phyloP scores from a whole-genome alignment of 2,888 invertebrate species.

The Bruchidius siliquastri region DNA sequence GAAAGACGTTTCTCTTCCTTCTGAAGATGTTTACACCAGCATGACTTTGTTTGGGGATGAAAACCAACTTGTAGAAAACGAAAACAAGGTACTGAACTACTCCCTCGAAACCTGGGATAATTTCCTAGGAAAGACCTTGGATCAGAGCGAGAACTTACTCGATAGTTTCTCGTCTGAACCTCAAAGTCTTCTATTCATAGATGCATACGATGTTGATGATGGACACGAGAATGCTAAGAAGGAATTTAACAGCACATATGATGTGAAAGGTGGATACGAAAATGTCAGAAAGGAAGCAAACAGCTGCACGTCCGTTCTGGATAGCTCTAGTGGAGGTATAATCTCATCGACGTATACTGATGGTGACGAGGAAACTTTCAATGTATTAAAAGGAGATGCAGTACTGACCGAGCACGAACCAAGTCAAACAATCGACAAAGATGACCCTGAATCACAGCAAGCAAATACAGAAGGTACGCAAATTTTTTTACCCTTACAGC shows the following conservation, averaged over 20 bases:
- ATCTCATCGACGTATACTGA: slow-evolving; percentile 1
- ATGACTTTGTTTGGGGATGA: slow-evolving; percentile 23
- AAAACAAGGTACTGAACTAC: slow-evolving; percentile 34
- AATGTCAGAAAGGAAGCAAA: background rate
- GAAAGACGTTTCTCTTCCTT: slow-evolving; percentile 15
- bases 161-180: slow-evolving; percentile 40
- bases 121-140: slow-evolving; percentile 43
- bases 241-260: slow-evolving; percentile 4
- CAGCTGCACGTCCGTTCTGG: slow-evolving; percentile 2
- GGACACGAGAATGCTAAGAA: background rate
- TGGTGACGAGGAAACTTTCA: slow-evolving; percentile 11
- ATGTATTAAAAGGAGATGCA: slow-evolving; percentile 11
- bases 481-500: too few species aligned
- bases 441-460: background rate
- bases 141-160: slow-evolving; percentile 35
- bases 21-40: slow-evolving; percentile 22
- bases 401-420: slow-evolving; percentile 1
- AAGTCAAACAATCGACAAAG: slow-evolving; percentile 4
- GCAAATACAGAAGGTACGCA: slow-evolving; percentile 3
- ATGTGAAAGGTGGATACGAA: slow-evolving; percentile 4
- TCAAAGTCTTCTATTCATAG: slow-evolving; percentile 38
- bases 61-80: slow-evolving; percentile 2
- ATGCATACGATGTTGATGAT: slow-evolving; percentile 13
- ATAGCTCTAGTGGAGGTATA: background rate
- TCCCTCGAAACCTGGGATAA: slow-evolving; percentile 48